Evolutionary conservation across 2,888 invertebrate species (phyloP), one percentile per base, ranked within the genome.

Genomic region (Sipha maydis): DNA sequence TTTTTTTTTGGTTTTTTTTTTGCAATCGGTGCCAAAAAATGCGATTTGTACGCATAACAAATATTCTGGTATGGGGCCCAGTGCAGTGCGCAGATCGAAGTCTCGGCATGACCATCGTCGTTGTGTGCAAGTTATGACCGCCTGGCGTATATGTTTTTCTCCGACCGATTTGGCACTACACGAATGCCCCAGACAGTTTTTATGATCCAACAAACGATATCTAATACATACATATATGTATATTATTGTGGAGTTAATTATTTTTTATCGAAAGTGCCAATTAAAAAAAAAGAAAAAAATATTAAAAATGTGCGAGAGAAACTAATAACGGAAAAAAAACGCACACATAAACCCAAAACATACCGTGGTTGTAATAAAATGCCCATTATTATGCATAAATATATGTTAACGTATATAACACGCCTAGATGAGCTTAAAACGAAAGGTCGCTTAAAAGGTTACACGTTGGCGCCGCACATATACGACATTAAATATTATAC

Each of bases 111-210:
- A 80, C 61, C 34, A 61, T 61, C n/a, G 38, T 14, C 48, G 21
- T 3, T 21, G 61, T 31, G 28, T 41, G 38, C 67, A 14, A 80
- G 67, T 67, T 80, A 71, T 71, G 82, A 48, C 48, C 61, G 25
- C 14, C 48, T 1, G 8, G 14, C 48, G 41, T 25, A 17, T 25
- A 82, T 34, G 54, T 75, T 75, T 73, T 75, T 48, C 34, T 61
- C 75, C 34, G 73, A 38, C 83, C 83, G 75, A 83, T 75, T 83
- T 83, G 83, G 83, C 83, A 83, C 83, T 14, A 17, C 25, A 21
- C 48, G 14, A 7, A 31, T 56, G 25, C 14, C n/a, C n/a, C 19
- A n/a, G 11, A 25, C 14, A 21, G 73, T 38, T 75, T 83, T 83
- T 79, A 61, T 61, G 56, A 75, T 48, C 1, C 19, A 56, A 21